These are phyloP conservation scores for Popillia japonica DNA, from an alignment of 1,140 invertebrate genomes.

Conservation along the genomic window DNA sequence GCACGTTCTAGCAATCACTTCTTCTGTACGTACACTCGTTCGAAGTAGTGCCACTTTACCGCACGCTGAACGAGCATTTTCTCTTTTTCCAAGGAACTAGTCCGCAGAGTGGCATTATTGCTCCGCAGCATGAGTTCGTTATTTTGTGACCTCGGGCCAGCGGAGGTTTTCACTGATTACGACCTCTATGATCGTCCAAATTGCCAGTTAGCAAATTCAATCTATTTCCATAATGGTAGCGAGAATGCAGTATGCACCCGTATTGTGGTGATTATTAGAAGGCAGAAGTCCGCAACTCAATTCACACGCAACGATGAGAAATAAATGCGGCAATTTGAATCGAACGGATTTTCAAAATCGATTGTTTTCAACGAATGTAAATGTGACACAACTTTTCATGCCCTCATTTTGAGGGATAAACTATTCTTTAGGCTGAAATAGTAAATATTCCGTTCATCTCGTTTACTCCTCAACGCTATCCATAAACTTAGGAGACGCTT, in stretches of 20 bases:
- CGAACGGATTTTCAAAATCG: too few species aligned
- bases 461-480: too few species aligned
- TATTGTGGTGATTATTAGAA: conserved; percentile 11
- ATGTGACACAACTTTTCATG: too few species aligned
- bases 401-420: too few species aligned
- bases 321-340: too few species aligned
- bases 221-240: conserved; percentile 21
- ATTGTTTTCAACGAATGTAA: too few species aligned
- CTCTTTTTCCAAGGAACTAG: neutral
- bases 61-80: neutral
- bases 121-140: conserved; percentile 8
- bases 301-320: too few species aligned
- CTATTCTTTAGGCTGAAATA: too few species aligned
- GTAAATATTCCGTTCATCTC: too few species aligned
- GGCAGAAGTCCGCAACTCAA: neutral
- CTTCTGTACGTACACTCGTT: neutral
- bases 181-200: neutral
- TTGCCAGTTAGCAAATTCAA: conserved; percentile 32
- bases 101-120: conserved; percentile 12
- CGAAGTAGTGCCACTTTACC: conserved; percentile 11
- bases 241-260: conserved; percentile 6
- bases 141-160: conserved; percentile 16
- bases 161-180: conserved; percentile 10
- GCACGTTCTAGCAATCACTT: neutral
- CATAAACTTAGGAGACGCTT: neutral